Conservation (phyloP, 2,888 invertebrate genomes). For the Melinopterus prodromus region DNA sequence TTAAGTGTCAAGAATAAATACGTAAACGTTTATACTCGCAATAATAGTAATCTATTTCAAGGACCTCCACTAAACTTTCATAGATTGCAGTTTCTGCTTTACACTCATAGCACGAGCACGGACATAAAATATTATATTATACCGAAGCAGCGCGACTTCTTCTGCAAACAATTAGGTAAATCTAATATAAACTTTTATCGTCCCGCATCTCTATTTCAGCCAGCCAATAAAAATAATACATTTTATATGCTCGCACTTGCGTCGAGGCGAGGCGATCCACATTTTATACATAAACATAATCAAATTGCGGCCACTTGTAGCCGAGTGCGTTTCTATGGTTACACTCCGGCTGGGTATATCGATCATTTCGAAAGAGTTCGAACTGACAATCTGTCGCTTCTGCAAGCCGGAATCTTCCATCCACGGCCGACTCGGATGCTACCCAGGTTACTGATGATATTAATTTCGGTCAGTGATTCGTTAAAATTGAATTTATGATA, state of each 20-base stretch:
- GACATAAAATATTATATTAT: not conserved
- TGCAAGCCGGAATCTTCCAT: not conserved
- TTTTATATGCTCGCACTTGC: not conserved
- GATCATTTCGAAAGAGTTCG: not conserved
- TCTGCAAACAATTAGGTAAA: not conserved
- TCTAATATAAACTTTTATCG: not conserved
- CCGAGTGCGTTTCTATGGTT: constrained; percentile 4
- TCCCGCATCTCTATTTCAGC: not conserved
- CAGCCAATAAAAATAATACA: not conserved
- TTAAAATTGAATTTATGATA: not conserved
- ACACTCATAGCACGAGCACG: too few relatives aligned
- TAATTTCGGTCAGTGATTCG: not conserved
- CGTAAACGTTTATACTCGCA: too few relatives aligned
- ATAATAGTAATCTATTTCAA: too few relatives aligned
- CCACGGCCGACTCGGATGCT: not conserved
- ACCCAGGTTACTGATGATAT: not conserved
- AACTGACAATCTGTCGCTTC: constrained; percentile 4
- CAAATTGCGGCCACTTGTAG: constrained; percentile 4
- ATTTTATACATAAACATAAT: not conserved
- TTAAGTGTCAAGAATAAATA: too few relatives aligned
- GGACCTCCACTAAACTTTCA: too few relatives aligned
- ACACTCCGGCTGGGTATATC: not conserved
- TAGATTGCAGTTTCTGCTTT: too few relatives aligned
- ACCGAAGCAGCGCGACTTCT: not conserved
- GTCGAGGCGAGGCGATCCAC: not conserved